Evolutionary conservation across 2,113 vertebrate species (phyloP).

Genomic region (Oreocharis arfaki): DNA sequence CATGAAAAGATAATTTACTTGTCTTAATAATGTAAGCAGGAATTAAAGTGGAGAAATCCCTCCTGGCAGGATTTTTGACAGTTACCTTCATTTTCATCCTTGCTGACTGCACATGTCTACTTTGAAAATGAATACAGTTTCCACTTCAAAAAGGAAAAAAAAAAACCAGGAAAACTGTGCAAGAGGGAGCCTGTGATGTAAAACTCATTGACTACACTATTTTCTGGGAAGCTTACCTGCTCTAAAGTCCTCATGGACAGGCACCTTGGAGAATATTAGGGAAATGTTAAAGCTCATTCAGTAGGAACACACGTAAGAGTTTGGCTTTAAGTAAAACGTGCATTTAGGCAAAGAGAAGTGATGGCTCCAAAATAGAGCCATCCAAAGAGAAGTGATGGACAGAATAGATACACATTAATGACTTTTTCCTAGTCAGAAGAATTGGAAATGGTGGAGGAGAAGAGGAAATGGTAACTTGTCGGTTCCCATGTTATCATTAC

Average conservation of each 20-base stretch:
- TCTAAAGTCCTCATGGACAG: background rate
- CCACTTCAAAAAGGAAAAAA: constrained; percentile 9
- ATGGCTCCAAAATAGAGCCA: background rate
- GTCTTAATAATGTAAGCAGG: constrained; percentile 59
- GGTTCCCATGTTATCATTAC: background rate
- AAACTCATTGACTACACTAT: background rate
- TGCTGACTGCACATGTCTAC: background rate
- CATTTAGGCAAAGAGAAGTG: background rate
- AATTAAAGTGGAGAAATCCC: constrained; percentile 58
- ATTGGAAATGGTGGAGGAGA: too few species aligned
- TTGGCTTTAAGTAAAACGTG: background rate
- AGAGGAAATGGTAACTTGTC: background rate
- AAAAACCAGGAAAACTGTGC: background rate
- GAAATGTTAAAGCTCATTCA: constrained; percentile 17
- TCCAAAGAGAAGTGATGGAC: too few species aligned
- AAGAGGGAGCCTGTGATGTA: background rate
- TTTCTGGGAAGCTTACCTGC: constrained; percentile 43
- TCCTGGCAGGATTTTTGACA: constrained; percentile 58
- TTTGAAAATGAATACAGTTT: constrained; percentile 44
- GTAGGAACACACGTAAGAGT: background rate
- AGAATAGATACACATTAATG: background rate
- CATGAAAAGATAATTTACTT: constrained; percentile 67
- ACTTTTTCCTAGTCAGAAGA: background rate
- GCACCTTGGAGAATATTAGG: constrained; percentile 7
- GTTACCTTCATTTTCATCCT: constrained; percentile 22